phyloP scores from a whole-genome alignment of 2,797 vertebrate species.

The Labroides dimidiatus region DNA sequence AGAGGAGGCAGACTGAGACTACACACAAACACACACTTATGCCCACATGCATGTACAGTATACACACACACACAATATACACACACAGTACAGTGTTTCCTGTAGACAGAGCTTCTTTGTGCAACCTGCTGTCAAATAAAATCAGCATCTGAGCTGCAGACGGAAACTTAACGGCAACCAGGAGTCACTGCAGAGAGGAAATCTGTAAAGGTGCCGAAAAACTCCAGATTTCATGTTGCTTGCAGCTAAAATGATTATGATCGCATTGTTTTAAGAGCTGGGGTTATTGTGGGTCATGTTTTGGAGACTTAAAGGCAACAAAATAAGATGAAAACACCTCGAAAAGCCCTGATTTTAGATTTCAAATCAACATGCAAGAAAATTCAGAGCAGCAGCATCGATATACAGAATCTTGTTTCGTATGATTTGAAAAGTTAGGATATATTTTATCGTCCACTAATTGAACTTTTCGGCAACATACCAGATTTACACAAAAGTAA shows the following conservation, averaged over 20 bases:
- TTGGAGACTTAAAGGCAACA: neutral
- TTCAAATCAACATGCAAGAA: no score
- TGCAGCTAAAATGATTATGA: neutral
- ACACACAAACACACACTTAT: slow-evolving; percentile 22
- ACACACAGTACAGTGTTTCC: slow-evolving; percentile 47
- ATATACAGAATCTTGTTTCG: no score
- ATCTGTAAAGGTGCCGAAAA: neutral
- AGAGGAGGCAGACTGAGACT: slow-evolving; percentile 20
- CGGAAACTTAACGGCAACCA: slow-evolving; percentile 16
- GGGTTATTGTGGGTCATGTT: neutral
- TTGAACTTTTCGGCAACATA: no score
- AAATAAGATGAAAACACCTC: neutral
- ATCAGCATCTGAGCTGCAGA: slow-evolving; percentile 29
- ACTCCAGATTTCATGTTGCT: neutral
- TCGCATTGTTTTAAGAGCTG: neutral
- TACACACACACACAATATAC: slow-evolving; percentile 51
- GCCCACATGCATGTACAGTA: slow-evolving; percentile 44
- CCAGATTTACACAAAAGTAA: no score
- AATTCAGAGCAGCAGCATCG: no score
- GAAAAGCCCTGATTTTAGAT: no score
- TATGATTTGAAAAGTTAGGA: no score
- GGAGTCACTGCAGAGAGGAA: neutral
- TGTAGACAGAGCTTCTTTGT: slow-evolving; percentile 64
- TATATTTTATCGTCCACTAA: no score
- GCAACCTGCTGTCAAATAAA: slow-evolving; percentile 42